Conservation (phyloP, 2,888 invertebrate species). For the Cordilura impudica region DNA sequence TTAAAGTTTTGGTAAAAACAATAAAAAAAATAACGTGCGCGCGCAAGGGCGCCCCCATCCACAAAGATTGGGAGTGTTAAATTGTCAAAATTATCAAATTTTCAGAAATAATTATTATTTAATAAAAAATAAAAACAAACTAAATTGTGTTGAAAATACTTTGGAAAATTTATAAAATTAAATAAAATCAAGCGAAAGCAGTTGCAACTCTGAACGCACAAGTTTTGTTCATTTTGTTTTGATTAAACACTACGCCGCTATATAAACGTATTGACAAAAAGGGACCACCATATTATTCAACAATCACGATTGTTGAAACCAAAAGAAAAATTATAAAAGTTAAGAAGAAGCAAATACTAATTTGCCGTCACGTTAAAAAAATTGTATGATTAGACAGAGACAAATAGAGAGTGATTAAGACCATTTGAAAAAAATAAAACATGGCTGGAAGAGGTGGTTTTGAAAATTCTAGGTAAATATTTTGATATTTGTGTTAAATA, state of each 20-base stretch:
- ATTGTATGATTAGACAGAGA: constrained; percentile 57
- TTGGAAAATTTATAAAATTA: not conserved
- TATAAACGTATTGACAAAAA: constrained; percentile 11
- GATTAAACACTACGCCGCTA: constrained; percentile 50
- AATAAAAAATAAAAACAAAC: not conserved
- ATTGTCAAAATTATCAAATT: not conserved
- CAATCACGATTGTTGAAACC: not conserved
- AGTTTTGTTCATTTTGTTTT: constrained; percentile 48
- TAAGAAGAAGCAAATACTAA: constrained; percentile 58
- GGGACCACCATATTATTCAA: constrained; percentile 2
- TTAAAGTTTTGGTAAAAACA: constrained; percentile 13
- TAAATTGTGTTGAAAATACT: not conserved
- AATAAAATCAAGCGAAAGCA: not conserved
- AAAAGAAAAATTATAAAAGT: constrained; percentile 48
- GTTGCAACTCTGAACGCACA: constrained; percentile 41
- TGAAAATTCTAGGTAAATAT: constrained; percentile 89
- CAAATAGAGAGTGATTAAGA: constrained; percentile 64
- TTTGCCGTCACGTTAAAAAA: constrained; percentile 65
- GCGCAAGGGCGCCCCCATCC: constrained; percentile 42
- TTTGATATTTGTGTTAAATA: constrained; percentile 59
- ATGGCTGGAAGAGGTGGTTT: constrained; percentile 94
- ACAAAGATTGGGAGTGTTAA: constrained; percentile 40
- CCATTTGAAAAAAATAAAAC: constrained; percentile 81
- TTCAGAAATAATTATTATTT: constrained; percentile 3
- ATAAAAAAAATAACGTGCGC: constrained; percentile 38